Conservation (phyloP, 2,888 invertebrate species). For the Dynastes hyllus region DNA sequence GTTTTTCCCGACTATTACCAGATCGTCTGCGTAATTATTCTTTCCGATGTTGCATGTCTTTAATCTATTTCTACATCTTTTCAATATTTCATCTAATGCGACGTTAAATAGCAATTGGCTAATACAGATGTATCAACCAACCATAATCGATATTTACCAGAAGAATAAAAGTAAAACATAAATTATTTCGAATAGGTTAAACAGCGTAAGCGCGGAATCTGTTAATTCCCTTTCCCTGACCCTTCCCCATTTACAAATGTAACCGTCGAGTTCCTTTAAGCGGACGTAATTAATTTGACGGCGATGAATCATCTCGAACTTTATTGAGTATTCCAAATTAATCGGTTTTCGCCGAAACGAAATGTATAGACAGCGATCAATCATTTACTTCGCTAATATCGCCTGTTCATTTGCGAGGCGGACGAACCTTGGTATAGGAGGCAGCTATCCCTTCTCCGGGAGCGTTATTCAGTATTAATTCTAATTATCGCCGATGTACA, state of each 20-base stretch:
- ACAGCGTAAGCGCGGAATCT: background rate
- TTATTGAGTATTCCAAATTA: conserved; percentile 42
- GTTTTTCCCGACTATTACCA: too few species aligned
- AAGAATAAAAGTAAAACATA: too few species aligned
- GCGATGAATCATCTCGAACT: conserved; percentile 38
- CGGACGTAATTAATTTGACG: conserved; percentile 35
- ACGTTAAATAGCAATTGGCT: too few species aligned
- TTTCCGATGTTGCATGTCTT: too few species aligned
- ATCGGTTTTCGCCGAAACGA: conserved; percentile 30
- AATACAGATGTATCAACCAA: too few species aligned
- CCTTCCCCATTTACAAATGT: conserved; percentile 25
- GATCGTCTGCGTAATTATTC: too few species aligned
- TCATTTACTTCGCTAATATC: conserved; percentile 22
- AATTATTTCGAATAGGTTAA: background rate
- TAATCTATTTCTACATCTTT: too few species aligned
- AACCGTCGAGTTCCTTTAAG: conserved; percentile 21
- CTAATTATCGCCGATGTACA: background rate
- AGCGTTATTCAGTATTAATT: background rate
- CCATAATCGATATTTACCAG: too few species aligned
- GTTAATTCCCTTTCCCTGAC: background rate
- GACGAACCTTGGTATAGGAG: background rate
- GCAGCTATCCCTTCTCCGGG: background rate
- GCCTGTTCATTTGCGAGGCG: conserved; percentile 18
- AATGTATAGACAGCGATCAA: conserved; percentile 41
- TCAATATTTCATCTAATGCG: too few species aligned